Base-by-base conservation (phyloP, 2,888 invertebrate genomes). In the Malthinus seriepunctatus region DNA sequence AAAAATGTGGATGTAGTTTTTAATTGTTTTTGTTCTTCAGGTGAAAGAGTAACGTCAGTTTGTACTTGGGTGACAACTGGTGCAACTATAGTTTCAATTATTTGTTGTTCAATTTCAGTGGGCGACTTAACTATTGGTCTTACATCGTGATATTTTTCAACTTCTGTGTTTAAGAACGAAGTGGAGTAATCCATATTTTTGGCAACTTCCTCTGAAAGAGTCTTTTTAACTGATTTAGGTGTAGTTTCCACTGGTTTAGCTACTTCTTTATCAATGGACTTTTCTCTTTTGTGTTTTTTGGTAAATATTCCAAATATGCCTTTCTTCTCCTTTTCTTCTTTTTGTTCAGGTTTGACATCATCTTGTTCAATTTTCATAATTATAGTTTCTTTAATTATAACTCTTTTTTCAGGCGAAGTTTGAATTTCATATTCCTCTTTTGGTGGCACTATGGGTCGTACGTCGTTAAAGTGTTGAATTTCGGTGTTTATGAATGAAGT, bases 271-370 rank as follows among this genome's bases (percentile, higher is more conserved):
- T 65, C 55, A 10, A 55, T 58, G 32, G 59, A 60, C 12, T 51
- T 53, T 12, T 55, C 56, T 12, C 52, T 15, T 51, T 67, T 67
- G 9, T 56, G 38, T 53, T 68, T 66, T 51, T 67, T 67, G 10
- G 63, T 64, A 48, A 69, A 69, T 14, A 68, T 52, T 11, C 64
- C 63, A 52, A 69, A 69, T 12, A 69, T 42, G 31, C 67, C 66
- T 45, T 62, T 51, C 50, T 65, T 69, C 32, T 53, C 52, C 23
- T 23, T 23, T 14, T 11, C 33, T 46, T 64, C 58, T 48, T 57
- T 49, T 11, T 15, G 23, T 34, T 12, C 34, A 2, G 34, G 12
- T 15, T 49, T 23, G 2, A 23, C 23, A n/a, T 23, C 15, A 9
- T 33, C 39, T 31, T 11, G 1, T 12, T n/a, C 11, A 11, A 31